These are phyloP conservation scores for Drosophila putrida DNA, from an alignment of 2,888 invertebrate genomes.

Conservation along the genomic window DNA sequence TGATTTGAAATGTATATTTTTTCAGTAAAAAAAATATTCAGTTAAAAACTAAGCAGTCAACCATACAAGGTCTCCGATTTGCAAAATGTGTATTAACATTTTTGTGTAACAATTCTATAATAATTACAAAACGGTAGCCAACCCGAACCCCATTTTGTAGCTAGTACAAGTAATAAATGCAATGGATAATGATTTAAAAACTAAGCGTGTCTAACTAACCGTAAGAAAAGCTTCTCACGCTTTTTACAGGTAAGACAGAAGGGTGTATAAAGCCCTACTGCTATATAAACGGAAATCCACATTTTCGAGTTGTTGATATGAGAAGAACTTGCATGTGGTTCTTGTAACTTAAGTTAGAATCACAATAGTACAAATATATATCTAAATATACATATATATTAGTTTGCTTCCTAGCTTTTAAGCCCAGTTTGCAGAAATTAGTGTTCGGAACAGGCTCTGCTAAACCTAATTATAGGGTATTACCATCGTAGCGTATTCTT, in stretches of 20 bases:
- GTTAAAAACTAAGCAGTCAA: not conserved
- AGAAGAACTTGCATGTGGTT: too few relatives aligned
- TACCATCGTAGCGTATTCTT: not conserved
- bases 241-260: not conserved
- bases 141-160: not conserved
- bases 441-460: too few relatives aligned
- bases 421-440: too few relatives aligned
- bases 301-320: too few relatives aligned
- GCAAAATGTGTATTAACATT: not conserved
- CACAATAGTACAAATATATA: too few relatives aligned
- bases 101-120: not conserved
- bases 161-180: not conserved
- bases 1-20: too few relatives aligned
- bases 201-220: conserved; percentile 13
- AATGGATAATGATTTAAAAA: not conserved
- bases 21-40: not conserved
- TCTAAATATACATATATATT: too few relatives aligned
- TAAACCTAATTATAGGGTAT: not conserved
- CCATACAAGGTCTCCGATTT: not conserved
- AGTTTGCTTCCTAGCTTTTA: too few relatives aligned
- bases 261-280: not conserved
- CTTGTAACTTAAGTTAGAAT: too few relatives aligned
- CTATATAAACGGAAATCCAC: not conserved
- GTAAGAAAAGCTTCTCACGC: not conserved
- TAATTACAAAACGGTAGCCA: conserved; percentile 4